A percentile compares a stretch with the other conserved stretches of the same genome.
Evolutionary conservation across 2,113 vertebrate genomes (phyloP).

Genomic region (Polypterus senegalus): DNA sequence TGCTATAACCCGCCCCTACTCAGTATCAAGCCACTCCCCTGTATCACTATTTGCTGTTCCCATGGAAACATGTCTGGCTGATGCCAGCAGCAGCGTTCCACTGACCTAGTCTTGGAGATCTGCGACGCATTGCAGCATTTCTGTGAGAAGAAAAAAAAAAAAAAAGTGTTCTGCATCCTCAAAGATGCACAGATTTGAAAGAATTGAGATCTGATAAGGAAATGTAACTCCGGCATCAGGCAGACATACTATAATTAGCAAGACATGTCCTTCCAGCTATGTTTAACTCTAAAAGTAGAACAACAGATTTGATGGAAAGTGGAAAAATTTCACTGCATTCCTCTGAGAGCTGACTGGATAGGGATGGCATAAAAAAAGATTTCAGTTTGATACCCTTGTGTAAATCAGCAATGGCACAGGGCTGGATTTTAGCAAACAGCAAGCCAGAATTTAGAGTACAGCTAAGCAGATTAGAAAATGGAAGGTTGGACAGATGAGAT

Average conservation of each 20-base stretch:
- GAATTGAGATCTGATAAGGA: slow-evolving; percentile 14
- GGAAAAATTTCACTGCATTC: slow-evolving; percentile 17
- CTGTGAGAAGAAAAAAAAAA: slow-evolving; percentile 26
- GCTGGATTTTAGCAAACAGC: too few relatives aligned
- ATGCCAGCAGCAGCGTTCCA: slow-evolving; percentile 43
- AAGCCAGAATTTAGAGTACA: too few relatives aligned
- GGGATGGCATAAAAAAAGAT: neutral
- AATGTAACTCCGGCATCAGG: slow-evolving; percentile 18
- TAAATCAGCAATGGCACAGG: too few relatives aligned
- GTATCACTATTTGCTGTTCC: slow-evolving; percentile 39
- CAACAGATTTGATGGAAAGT: slow-evolving; percentile 19
- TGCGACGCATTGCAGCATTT: slow-evolving; percentile 70
- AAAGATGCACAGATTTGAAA: slow-evolving; percentile 23
- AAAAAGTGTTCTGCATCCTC: slow-evolving; percentile 19
- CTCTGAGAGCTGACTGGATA: slow-evolving; percentile 20
- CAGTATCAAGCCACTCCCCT: neutral
- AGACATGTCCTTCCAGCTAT: slow-evolving; percentile 16
- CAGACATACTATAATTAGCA: slow-evolving; percentile 32
- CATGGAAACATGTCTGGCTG: slow-evolving; percentile 38
- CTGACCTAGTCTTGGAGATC: slow-evolving; percentile 51
- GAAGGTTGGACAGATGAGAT: too few relatives aligned
- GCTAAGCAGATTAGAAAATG: too few relatives aligned
- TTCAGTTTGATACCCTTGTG: too few relatives aligned
- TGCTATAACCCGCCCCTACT: too few relatives aligned
- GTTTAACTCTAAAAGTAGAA: slow-evolving; percentile 9